Conservation (phyloP, 2,113 vertebrate species). For the Budorcas taxicolor region DNA sequence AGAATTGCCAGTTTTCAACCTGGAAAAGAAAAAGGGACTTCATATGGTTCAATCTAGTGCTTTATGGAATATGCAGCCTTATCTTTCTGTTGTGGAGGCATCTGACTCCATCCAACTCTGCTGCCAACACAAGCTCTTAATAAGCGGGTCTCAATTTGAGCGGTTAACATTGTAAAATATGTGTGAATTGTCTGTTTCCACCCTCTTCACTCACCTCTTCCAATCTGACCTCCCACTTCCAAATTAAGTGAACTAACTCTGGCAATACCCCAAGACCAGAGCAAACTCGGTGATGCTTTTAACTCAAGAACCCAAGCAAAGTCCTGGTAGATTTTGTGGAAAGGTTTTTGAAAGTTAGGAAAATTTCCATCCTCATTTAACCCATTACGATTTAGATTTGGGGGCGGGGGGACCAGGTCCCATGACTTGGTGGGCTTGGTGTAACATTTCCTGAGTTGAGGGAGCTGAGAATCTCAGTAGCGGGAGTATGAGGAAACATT, state of each 20-base stretch:
- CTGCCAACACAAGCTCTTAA: background rate
- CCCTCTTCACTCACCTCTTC: background rate
- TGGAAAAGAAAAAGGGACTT: background rate
- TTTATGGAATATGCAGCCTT: accelerated
- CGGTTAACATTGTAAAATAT: background rate
- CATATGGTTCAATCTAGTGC: background rate
- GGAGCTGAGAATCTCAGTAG: background rate
- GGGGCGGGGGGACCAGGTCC: background rate
- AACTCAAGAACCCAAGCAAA: background rate
- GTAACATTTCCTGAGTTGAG: background rate
- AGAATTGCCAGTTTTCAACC: background rate
- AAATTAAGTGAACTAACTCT: background rate
- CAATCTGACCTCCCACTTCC: background rate
- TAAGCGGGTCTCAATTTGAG: background rate
- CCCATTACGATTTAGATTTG: background rate
- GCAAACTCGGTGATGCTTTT: background rate
- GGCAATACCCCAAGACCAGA: too few relatives aligned
- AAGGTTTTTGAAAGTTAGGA: background rate
- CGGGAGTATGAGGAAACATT: background rate
- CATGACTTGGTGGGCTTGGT: background rate
- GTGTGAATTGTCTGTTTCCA: background rate
- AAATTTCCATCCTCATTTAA: background rate
- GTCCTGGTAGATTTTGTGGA: background rate
- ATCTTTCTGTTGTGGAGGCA: too few relatives aligned
- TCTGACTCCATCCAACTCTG: background rate